Evolutionary conservation across 2,888 invertebrate genomes (phyloP), one percentile per base, ranked within the genome.

Genomic region (Drosophila tanythrix): DNA sequence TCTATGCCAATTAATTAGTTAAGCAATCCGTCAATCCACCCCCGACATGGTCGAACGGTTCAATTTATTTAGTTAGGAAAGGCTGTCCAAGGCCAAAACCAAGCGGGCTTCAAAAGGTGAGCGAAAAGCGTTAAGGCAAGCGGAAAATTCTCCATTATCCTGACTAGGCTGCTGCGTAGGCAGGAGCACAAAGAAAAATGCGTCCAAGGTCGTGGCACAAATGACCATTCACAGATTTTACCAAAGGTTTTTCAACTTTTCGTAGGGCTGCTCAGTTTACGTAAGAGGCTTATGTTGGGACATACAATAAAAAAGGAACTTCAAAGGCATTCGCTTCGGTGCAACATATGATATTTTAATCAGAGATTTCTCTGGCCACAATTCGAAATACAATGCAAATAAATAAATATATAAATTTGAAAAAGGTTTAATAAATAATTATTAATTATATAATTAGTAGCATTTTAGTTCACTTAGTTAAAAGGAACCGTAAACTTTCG

Each of bases 1-100:
- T 70, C 58, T 35, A 53, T 50, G 56, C 61, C 65, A 88, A 82
- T 88, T 85, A 76, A 88, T 86, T 86, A 88, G 82, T 63, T 70
- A 63, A 71, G 58, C 78, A 82, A 82, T 89, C 76, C 82, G 72
- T 87, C 89, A 75, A 73, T 18, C 36, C 38, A 69, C 35, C 48
- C 46, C 52, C 53, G 57, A 36, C 43, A 52, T 38, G 63, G 64
- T 66, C 62, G 58, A 63, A 57, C 59, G 33, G 6, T 27, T 46
- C 50, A 79, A 82, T 75, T 74, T 72, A 61, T 46, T 25, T 15
- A 86, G 76, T 74, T 58, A 70, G 55, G 50, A 35, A 55, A 50
- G 29, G 33, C 59, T 29, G 2, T 29, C 53, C 63, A 63, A 68
- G 65, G 21, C 53, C 43, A 57, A 52, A 59, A 38, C 15, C 27